Evolutionary conservation across 2,797 vertebrate genomes (phyloP), one percentile per base, ranked within the genome.

Genomic region (Pogoniulus pusillus): DNA sequence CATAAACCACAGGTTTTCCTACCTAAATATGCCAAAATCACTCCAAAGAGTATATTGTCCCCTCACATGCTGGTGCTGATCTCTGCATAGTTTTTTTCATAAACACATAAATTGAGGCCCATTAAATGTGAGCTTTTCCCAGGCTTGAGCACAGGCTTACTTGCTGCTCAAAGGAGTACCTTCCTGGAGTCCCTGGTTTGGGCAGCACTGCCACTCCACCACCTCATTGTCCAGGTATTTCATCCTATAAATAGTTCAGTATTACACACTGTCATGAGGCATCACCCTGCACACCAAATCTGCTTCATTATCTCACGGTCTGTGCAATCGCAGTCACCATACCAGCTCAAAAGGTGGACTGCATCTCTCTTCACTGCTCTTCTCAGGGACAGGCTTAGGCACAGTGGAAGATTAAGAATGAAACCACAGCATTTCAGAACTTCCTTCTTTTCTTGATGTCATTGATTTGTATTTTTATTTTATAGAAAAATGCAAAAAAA

Each of bases 51-150:
- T 54, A n/a, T n/a, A 66, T 47, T 10, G 5, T 29, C 9, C 9
- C 14, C 43, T 12, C 47, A 32, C 32, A 8, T 8, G 34, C 35
- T 0, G 0, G 17, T 41, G 35, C 58, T 0, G 0, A 57, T 60
- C 26, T 43, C 82, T 59, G 69, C 5, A 3, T 11, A 26, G 6
- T 45, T 85, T 85, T 69, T 51, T 63, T 22, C 45, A 70, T 22
- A 22, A 66, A 10, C 10, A 41, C 66, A 82, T 82, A 93, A 90
- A 83, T 47, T n/a, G 78, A 90, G 79, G 43, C 53, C 14, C 1
- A 1, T 32, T 54, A 8, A n/a, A 30, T 0, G 0, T 12, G 16
- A 59, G 53, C 9, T 7, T 1, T 63, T n/a, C 54, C 43, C 35
- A 20, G 29, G 51, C 58, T 73, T 9, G 0, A 2, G 20, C 66